phyloP scores from a whole-genome alignment of 2,888 invertebrate species.

The Zhengitettix transpicula region DNA sequence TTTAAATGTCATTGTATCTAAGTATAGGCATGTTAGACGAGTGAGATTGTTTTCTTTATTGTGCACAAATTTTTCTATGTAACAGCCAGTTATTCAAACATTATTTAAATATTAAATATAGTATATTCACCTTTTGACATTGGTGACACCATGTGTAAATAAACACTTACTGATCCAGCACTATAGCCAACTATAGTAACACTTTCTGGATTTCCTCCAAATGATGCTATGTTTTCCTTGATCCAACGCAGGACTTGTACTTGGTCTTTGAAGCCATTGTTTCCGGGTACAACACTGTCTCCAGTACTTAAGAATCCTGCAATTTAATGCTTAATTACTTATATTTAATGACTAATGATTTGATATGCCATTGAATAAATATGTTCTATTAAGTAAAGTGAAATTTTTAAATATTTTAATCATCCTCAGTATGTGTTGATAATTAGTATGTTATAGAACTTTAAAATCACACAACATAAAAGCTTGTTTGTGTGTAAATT shows the following conservation, averaged over 20 bases:
- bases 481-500: too few species aligned
- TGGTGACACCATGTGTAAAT: neutral
- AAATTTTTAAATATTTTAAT: too few species aligned
- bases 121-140: neutral
- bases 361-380: too few species aligned
- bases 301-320: neutral
- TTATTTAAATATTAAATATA: neutral
- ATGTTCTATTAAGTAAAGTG: too few species aligned
- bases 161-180: neutral
- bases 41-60: too few species aligned
- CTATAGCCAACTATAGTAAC: neutral
- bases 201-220: neutral
- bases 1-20: too few species aligned
- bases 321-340: neutral
- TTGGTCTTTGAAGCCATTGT: neutral
- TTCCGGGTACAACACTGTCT: neutral
- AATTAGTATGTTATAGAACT: too few species aligned
- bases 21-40: too few species aligned
- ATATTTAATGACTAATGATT: too few species aligned
- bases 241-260: neutral
- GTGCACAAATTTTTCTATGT: neutral
- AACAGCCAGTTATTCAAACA: neutral
- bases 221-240: neutral
- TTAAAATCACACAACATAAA: too few species aligned
- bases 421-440: too few species aligned